Percentiles rank a stretch among this genome's conserved stretches.
phyloP scores from a whole-genome alignment of 2,888 invertebrate species.

The Drepana falcataria region DNA sequence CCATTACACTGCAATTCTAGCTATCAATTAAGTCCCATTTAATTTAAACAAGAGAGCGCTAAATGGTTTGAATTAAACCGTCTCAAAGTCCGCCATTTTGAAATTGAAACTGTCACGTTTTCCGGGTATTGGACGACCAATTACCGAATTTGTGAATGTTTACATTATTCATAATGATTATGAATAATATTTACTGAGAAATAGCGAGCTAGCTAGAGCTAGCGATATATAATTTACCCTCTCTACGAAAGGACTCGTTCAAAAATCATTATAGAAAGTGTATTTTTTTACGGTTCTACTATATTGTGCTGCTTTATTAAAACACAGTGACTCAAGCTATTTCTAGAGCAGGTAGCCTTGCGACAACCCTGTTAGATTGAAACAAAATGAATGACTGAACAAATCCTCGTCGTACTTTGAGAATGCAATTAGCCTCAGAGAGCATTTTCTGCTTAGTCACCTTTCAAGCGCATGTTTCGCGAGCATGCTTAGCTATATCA shows the following conservation, averaged over 20 bases:
- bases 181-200: too few relatives aligned
- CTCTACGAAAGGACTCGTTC: too few relatives aligned
- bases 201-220: too few relatives aligned
- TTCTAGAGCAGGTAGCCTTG: constrained; percentile 4
- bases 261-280: too few relatives aligned
- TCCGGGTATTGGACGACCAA: constrained; percentile 44
- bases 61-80: constrained; percentile 45
- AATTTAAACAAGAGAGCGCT: constrained; percentile 32
- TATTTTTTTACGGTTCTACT: too few relatives aligned
- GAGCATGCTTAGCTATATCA: too few relatives aligned
- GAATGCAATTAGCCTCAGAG: constrained; percentile 35
- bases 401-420: constrained; percentile 33
- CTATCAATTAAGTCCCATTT: constrained; percentile 39
- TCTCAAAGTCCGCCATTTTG: constrained; percentile 51
- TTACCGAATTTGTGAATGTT: constrained; percentile 41
- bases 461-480: constrained; percentile 29
- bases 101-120: constrained; percentile 49
- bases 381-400: constrained; percentile 32
- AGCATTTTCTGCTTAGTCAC: constrained; percentile 47
- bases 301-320: constrained; percentile 3
- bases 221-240: too few relatives aligned
- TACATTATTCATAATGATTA: too few relatives aligned
- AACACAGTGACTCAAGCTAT: constrained; percentile 12
- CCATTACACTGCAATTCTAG: constrained; percentile 29
- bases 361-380: constrained; percentile 22